phyloP scores from a whole-genome alignment of 2,797 vertebrate genomes.

The Varecia variegata region DNA sequence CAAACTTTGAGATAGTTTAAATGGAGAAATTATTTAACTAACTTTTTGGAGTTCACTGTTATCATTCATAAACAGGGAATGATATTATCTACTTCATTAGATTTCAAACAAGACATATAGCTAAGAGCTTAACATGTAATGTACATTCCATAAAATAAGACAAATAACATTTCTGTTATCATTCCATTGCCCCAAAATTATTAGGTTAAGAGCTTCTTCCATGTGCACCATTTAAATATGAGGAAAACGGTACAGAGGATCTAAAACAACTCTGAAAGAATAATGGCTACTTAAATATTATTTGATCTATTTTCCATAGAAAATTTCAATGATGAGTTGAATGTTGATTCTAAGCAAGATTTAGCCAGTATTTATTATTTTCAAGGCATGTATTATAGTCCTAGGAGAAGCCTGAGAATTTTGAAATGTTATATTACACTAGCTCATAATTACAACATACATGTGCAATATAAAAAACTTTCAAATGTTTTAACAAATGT shows the following conservation, averaged over 20 bases:
- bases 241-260: not conserved
- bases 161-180: not conserved
- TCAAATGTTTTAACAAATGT: not conserved
- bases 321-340: not conserved
- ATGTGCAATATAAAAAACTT: not conserved
- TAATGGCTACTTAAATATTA: not conserved
- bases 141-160: not conserved
- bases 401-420: not conserved
- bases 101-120: not conserved
- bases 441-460: not conserved
- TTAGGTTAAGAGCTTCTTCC: not conserved
- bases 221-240: not conserved
- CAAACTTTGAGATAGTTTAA: not conserved
- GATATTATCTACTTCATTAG: not conserved
- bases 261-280: not conserved
- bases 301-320: not conserved
- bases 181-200: not conserved
- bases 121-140: not conserved
- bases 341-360: not conserved
- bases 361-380: not conserved
- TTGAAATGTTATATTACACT: not conserved
- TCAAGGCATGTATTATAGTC: not conserved
- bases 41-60: not conserved
- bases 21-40: not conserved
- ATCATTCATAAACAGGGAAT: not conserved